These are phyloP conservation scores for Eucera pruinosa DNA, from an alignment of 2,888 invertebrate species.

Conservation along the genomic window DNA sequence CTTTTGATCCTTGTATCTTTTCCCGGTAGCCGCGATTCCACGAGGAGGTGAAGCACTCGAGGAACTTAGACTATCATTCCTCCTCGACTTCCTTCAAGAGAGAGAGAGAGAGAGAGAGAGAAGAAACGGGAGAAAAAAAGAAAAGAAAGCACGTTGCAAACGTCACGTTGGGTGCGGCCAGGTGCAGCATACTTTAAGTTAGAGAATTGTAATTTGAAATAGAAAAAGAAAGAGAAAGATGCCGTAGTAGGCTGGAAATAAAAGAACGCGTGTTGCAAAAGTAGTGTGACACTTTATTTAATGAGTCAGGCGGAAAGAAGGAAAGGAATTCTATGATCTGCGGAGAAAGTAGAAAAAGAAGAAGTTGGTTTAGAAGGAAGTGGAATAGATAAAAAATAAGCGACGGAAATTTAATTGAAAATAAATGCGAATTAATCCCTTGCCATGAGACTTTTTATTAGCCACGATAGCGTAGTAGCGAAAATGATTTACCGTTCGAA, in stretches of 20 bases:
- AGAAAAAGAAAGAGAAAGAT: not conserved
- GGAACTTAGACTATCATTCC: constrained; percentile 4
- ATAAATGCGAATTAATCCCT: too few species aligned
- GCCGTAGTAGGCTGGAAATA: not conserved
- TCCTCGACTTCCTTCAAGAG: not conserved
- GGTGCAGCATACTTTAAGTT: not conserved
- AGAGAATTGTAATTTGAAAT: not conserved
- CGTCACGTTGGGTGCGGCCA: constrained; percentile 8
- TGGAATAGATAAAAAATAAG: not conserved
- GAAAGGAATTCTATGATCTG: not conserved
- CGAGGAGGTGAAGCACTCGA: constrained; percentile 4
- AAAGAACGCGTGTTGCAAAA: not conserved
- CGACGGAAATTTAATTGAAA: too few species aligned
- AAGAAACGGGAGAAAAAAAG: too few species aligned
- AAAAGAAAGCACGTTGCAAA: not conserved
- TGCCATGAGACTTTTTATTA: too few species aligned
- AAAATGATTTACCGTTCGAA: too few species aligned
- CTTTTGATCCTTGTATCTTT: constrained; percentile 12
- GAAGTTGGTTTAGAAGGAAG: not conserved
- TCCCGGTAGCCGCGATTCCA: constrained; percentile 13
- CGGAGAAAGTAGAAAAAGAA: constrained; percentile 29
- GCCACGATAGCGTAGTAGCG: too few species aligned
- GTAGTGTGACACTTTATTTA: not conserved
- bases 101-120: not conserved
- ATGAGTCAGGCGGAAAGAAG: not conserved